Conservation (phyloP, 2,797 vertebrate species). For the Babyrousa celebensis region DNA sequence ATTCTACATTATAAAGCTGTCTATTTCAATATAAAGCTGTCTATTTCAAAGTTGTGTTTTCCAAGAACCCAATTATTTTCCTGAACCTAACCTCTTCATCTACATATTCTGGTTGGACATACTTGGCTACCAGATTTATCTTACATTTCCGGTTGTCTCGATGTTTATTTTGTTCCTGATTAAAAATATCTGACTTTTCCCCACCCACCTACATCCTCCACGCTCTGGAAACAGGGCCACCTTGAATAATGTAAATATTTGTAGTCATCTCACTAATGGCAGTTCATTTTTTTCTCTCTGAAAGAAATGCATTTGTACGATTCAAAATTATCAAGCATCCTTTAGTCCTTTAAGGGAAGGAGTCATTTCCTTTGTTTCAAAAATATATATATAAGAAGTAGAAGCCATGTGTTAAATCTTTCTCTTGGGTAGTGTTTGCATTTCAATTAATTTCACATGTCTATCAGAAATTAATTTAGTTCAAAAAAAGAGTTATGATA, state of each 20-base stretch:
- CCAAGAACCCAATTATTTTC: constrained; percentile 83
- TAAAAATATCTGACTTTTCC: constrained; percentile 83
- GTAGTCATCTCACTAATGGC: constrained; percentile 81
- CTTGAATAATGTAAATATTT: constrained; percentile 80
- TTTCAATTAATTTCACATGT: constrained; percentile 84
- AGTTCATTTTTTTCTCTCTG: constrained; percentile 78
- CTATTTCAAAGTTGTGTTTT: constrained; percentile 86
- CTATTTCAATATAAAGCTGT: constrained; percentile 85
- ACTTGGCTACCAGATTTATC: constrained; percentile 80
- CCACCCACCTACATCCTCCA: neutral
- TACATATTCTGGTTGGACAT: constrained; percentile 75
- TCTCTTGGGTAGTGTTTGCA: constrained; percentile 80
- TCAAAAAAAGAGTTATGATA: constrained; percentile 68
- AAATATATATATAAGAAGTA: constrained; percentile 69
- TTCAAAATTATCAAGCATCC: constrained; percentile 63
- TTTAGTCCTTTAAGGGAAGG: constrained; percentile 70
- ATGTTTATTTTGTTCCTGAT: constrained; percentile 87
- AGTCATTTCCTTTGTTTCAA: constrained; percentile 43
- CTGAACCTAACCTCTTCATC: constrained; percentile 81
- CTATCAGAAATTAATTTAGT: constrained; percentile 79
- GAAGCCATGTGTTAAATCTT: constrained; percentile 77
- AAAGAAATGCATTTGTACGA: constrained; percentile 75
- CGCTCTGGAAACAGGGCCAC: constrained; percentile 60
- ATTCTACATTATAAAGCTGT: constrained; percentile 85
- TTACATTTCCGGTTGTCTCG: constrained; percentile 80